Percentiles rank a stretch among this genome's conserved stretches.
Evolutionary conservation across 1,140 invertebrate species (phyloP).

Genomic region (Platorchestia sp.): DNA sequence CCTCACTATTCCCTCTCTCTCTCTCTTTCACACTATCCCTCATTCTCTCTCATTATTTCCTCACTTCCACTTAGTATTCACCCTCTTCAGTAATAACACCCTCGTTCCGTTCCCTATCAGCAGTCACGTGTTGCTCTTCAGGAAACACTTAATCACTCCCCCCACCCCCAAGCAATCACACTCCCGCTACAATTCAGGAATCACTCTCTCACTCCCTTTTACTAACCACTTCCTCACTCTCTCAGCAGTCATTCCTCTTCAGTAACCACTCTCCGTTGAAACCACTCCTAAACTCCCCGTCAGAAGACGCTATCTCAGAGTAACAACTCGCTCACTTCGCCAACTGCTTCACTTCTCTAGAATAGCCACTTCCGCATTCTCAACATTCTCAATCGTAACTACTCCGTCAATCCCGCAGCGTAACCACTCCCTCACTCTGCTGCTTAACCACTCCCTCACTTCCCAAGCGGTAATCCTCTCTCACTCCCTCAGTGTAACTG

Average conservation of each 20-base stretch:
- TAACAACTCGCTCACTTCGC: background rate
- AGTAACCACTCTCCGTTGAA: no score
- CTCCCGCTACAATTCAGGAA: no score
- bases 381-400: background rate
- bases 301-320: background rate
- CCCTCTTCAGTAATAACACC: no score
- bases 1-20: no score
- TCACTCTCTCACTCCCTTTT: background rate
- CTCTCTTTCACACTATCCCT: no score
- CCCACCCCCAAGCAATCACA: no score
- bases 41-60: no score
- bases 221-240: background rate
- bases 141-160: no score
- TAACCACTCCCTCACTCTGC: conserved; percentile 11
- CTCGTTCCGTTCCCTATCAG: no score
- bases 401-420: background rate
- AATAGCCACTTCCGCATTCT: background rate
- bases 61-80: no score
- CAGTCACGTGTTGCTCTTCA: no score
- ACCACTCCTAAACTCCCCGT: conserved; percentile 43
- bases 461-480: background rate
- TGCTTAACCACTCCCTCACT: conserved; percentile 4
- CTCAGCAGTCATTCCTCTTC: no score
- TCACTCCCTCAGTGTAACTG: conserved; percentile 40
- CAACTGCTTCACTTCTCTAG: background rate